Percentiles rank a stretch among this genome's conserved stretches.
phyloP scores from a whole-genome alignment of 1,140 invertebrate genomes.

The Planococcus citri region DNA sequence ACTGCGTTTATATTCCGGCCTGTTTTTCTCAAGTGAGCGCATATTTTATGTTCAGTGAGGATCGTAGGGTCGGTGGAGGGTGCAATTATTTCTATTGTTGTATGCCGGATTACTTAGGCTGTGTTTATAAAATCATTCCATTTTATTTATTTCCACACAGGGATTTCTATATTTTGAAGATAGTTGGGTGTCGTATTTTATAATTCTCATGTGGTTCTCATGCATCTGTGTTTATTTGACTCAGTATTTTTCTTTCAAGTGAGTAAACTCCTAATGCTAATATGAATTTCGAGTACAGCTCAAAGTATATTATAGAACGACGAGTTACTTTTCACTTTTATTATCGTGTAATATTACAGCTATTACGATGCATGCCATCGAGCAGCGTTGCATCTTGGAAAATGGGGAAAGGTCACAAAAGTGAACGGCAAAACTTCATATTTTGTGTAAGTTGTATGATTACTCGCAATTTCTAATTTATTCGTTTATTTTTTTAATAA shows the following conservation, averaged over 20 bases:
- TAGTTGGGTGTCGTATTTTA: constrained; percentile 68
- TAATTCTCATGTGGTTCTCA: constrained; percentile 67
- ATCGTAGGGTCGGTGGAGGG: too few species aligned
- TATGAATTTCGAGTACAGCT: too few species aligned
- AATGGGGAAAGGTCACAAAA: constrained; percentile 69
- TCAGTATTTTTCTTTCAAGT: constrained; percentile 53
- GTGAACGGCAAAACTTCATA: constrained; percentile 39
- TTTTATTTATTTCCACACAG: constrained; percentile 40
- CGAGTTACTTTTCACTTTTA: not conserved
- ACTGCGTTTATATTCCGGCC: constrained; percentile 78
- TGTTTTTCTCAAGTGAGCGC: constrained; percentile 64
- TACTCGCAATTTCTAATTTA: not conserved
- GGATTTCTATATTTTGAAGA: constrained; percentile 73
- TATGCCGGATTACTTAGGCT: not conserved
- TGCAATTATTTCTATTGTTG: too few species aligned
- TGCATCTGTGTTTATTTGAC: constrained; percentile 67
- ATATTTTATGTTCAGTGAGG: not conserved
- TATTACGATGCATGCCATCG: constrained; percentile 84
- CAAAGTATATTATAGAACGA: too few species aligned
- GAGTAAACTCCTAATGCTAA: too few species aligned
- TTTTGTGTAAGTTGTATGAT: not conserved
- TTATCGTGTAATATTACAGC: constrained; percentile 11
- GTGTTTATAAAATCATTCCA: not conserved
- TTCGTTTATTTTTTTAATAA: not conserved
- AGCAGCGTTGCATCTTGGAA: constrained; percentile 76